Base-by-base conservation (phyloP, 2,888 invertebrate genomes). In the Schrankia costaestrigalis region DNA sequence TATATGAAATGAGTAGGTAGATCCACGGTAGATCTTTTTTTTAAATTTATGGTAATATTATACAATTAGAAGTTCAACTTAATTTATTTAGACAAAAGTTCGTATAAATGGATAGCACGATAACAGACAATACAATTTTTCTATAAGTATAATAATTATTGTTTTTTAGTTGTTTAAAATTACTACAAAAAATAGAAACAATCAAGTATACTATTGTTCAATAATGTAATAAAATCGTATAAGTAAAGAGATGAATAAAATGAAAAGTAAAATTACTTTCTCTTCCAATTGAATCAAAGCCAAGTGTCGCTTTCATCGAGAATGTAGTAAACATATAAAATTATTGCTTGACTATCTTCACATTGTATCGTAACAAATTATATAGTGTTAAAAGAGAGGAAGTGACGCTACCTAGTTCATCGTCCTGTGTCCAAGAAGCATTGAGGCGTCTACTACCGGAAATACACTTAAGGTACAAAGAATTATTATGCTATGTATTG, bases 401-500 rank as follows among this genome's bases (percentile, higher is more conserved):
- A 77, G 70, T 80, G 72, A 71, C 75, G 60, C 60, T 70, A 59
- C 51, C 68, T 73, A 66, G 83, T 78, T 82, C 81, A 78, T 78
- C 75, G 79, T 70, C 80, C 80, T 71, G 74, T 60, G 69, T 68
- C 60, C 63, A 71, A 74, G 73, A 73, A 68, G 63, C 61, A 64
- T 58, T 63, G 63, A 64, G 56, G 65, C 61, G 57, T 56, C 60
- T 59, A 63, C 56, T 59, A 69, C 49, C 81, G 80, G 81, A 81
- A 78, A 72, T 76, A 43, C 57, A 40, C 63, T 49, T 59, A 63
- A 46, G 60, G 60, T 50, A 53, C 46, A 41, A 43, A 52, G 38
- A 48, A 48, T 59, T 35, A 44, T 56, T 56, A 40, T 35, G 41
- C 44, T 51, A 42, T 36, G 26, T n/a, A n/a, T n/a, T n/a, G n/a